Percentiles rank a stretch among this genome's conserved stretches.
phyloP scores from a whole-genome alignment of 2,888 invertebrate genomes.

The Hedychridium roseum region DNA sequence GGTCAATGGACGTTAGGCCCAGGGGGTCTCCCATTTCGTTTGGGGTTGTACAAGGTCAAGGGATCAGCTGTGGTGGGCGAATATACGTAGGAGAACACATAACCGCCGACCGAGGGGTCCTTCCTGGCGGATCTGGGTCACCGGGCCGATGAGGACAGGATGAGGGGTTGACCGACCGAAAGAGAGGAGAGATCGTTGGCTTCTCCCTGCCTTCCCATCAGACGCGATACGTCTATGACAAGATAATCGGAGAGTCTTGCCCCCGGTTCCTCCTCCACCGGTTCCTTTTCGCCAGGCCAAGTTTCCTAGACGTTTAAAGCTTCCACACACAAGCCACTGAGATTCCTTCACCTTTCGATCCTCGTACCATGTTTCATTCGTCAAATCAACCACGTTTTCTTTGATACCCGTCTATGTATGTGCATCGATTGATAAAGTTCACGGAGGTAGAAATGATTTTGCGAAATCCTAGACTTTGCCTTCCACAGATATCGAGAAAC shows the following conservation, averaged over 20 bases:
- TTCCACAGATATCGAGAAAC: no score
- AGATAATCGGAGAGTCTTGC: slow-evolving; percentile 49
- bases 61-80: slow-evolving; percentile 50
- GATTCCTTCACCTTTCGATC: no score
- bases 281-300: no score
- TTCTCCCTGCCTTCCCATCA: slow-evolving; percentile 25
- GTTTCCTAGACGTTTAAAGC: no score
- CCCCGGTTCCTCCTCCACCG: neutral
- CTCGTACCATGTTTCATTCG: no score
- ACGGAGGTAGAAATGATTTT: no score
- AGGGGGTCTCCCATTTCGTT: slow-evolving; percentile 45
- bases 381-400: no score
- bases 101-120: slow-evolving; percentile 35
- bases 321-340: no score
- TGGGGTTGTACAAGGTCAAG: slow-evolving; percentile 55
- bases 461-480: no score
- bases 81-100: slow-evolving; percentile 16
- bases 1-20: slow-evolving; percentile 40
- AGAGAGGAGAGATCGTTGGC: slow-evolving; percentile 35
- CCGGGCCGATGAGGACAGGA: slow-evolving; percentile 58
- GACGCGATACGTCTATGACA: slow-evolving; percentile 50
- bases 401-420: no score
- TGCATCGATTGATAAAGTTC: no score
- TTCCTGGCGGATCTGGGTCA: slow-evolving; percentile 58
- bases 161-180: slow-evolving; percentile 57